Percentiles rank a stretch among this genome's conserved stretches.
These are phyloP conservation scores for Lucifuga dentata DNA, from an alignment of 2,113 vertebrate species.

Conservation along the genomic window DNA sequence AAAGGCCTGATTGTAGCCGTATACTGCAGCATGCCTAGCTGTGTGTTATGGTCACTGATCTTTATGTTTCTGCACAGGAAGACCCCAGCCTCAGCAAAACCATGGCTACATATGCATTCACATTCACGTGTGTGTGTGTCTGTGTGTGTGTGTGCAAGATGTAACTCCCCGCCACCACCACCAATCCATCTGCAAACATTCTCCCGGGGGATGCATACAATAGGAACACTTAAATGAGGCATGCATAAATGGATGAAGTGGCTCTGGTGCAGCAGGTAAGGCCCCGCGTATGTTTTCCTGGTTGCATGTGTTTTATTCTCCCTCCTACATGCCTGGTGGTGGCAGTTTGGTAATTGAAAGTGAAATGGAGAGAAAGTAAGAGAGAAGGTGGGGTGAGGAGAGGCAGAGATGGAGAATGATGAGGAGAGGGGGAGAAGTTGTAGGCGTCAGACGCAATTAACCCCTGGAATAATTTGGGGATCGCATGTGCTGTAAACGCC, in stretches of 20 bases:
- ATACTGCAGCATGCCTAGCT: constrained; percentile 74
- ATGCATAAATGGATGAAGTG: constrained; percentile 74
- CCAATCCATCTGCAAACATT: constrained; percentile 67
- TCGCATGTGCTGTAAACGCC: constrained; percentile 56
- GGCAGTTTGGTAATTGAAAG: constrained; percentile 68
- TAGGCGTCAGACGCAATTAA: constrained; percentile 58
- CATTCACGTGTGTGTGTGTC: constrained; percentile 5
- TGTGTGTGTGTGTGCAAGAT: constrained; percentile 17
- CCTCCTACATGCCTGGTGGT: constrained; percentile 47
- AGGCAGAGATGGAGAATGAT: constrained; percentile 28
- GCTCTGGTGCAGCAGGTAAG: constrained; percentile 35
- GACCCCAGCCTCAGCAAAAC: constrained; percentile 73
- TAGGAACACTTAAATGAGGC: constrained; percentile 72
- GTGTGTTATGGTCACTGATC: constrained; percentile 73
- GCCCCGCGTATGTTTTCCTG: constrained; percentile 49
- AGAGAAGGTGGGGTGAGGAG: constrained; percentile 1
- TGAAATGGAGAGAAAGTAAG: constrained; percentile 41
- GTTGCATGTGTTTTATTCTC: constrained; percentile 63
- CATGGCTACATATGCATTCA: constrained; percentile 41
- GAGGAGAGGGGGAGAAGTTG: constrained; percentile 43
- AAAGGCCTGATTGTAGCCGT: constrained; percentile 73
- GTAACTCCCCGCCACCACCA: constrained; percentile 30
- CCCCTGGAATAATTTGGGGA: constrained; percentile 57
- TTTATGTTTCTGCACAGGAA: constrained; percentile 68
- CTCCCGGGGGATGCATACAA: constrained; percentile 67